Evolutionary conservation across 2,113 vertebrate species (phyloP), one percentile per base, ranked within the genome.

Genomic region (Hymenochirus boettgeri): DNA sequence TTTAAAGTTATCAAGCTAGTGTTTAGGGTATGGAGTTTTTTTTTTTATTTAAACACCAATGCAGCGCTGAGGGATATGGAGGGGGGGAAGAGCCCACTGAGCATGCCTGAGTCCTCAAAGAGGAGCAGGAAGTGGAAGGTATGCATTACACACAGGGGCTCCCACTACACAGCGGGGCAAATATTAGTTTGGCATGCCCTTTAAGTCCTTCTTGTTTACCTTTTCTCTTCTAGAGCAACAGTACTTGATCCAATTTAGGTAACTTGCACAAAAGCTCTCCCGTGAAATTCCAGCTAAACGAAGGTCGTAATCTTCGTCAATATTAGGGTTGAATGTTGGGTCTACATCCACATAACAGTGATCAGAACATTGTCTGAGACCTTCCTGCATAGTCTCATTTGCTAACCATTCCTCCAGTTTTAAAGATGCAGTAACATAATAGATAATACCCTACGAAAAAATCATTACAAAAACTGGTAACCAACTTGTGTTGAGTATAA

Each of bases 281-380:
- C 92, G 88, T 21, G 95, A 98, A 81, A 99, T 91, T 69, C 96
- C 96, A 12, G 96, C 93, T 19, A 99, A 83, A 2, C 94, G 91
- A 21, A 98, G 95, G 81, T 99, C 96, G 59, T 98, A 99, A 82
- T 99, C 96, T 76, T 99, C 95, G 46, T 99, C 96, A 29, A 98
- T 97, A 82, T 98, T 99, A 58, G 96, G 96, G 72, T 98, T 98
- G 80, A 99, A 99, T 2, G 95, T 99, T 10, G 96, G 95, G 76
- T 99, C 96, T 56, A 99, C 88, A 72, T 99, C 96, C 21, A 99
- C 96, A 1, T 98, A 99, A 77, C 96, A 95, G 69, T 89, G 86
- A 77, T 98, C 94, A 1, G 87, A 79, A 65, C 94, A 98, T 2
- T 82, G 79, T 39, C 89, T 85, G 18, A 99, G 80, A 18, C 95